Percentiles rank a stretch among this genome's conserved stretches.
Conservation (phyloP, 2,888 invertebrate genomes). For the Campoplex capitator region DNA sequence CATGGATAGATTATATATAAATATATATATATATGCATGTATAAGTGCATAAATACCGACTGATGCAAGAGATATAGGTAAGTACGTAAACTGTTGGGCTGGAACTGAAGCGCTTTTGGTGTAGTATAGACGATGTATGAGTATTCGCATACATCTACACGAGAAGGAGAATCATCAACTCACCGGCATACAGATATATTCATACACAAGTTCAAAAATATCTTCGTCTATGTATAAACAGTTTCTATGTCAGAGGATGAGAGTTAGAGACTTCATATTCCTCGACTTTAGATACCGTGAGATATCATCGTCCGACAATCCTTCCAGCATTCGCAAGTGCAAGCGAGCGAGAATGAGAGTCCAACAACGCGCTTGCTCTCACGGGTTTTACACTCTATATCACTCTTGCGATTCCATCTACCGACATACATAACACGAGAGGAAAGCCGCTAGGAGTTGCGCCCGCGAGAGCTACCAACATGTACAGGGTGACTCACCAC, state of each 20-base stretch:
- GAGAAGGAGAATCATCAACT: not conserved
- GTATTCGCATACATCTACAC: not conserved
- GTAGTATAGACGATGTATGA: not conserved
- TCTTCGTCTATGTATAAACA: conserved; percentile 62
- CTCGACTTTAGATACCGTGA: conserved; percentile 70
- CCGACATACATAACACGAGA: conserved; percentile 38
- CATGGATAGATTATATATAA: not conserved
- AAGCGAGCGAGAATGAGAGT: conserved; percentile 51
- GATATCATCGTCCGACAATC: conserved; percentile 73
- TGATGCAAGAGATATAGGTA: conserved; percentile 31
- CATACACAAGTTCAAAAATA: not conserved
- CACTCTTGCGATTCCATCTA: conserved; percentile 43
- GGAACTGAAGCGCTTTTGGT: conserved; percentile 37
- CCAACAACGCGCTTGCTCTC: conserved; percentile 70
- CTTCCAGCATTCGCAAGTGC: conserved; percentile 37
- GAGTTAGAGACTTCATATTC: conserved; percentile 68
- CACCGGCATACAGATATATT: not conserved
- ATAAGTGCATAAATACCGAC: conserved; percentile 6
- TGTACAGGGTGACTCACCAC: conserved; percentile 5
- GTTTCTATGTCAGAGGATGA: conserved; percentile 60
- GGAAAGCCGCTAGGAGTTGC: not conserved
- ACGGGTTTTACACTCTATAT: conserved; percentile 72
- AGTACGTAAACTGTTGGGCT: conserved; percentile 38
- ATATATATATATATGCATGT: conserved; percentile 11
- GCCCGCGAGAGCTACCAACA: conserved; percentile 4